Conservation (phyloP, 1,140 invertebrate species). For the Stenopsyche tienmushanensis region DNA sequence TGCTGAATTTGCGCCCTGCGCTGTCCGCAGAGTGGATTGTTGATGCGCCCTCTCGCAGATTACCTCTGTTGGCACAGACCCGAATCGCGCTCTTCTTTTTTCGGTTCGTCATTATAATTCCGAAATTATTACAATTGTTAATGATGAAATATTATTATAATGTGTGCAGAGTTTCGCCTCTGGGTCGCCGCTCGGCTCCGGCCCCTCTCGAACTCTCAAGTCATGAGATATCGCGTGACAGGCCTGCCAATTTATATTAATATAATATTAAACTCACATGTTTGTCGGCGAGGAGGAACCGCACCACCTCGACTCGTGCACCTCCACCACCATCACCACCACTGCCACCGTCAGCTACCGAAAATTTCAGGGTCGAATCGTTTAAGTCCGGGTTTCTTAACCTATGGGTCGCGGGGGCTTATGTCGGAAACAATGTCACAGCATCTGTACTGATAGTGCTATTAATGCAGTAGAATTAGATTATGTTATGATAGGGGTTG, state of each 20-base stretch:
- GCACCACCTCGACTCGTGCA: neutral
- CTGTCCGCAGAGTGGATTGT: too few species aligned
- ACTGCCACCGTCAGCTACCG: slow-evolving; percentile 28
- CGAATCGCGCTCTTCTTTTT: neutral
- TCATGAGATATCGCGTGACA: slow-evolving; percentile 30
- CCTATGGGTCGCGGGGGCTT: too few species aligned
- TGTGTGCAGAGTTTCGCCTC: neutral
- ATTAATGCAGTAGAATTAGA: too few species aligned
- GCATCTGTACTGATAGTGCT: too few species aligned
- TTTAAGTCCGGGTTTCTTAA: slow-evolving; percentile 29
- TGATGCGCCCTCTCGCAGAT: too few species aligned
- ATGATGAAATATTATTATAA: slow-evolving; percentile 9
- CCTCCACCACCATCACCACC: too few species aligned
- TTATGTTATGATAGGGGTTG: too few species aligned
- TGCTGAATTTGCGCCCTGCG: too few species aligned
- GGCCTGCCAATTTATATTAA: slow-evolving; percentile 26
- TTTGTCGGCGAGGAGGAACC: too few species aligned
- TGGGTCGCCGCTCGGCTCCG: neutral
- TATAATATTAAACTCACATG: slow-evolving; percentile 17
- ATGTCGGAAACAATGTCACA: too few species aligned
- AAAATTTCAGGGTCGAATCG: slow-evolving; percentile 30
- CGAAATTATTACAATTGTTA: slow-evolving; percentile 7
- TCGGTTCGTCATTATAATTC: neutral
- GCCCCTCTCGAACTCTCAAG: neutral
- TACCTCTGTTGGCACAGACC: too few species aligned